A percentile compares a stretch with the other conserved stretches of the same genome.
These are phyloP conservation scores for Apamea monoglypha DNA, from an alignment of 2,888 invertebrate species.

Conservation along the genomic window DNA sequence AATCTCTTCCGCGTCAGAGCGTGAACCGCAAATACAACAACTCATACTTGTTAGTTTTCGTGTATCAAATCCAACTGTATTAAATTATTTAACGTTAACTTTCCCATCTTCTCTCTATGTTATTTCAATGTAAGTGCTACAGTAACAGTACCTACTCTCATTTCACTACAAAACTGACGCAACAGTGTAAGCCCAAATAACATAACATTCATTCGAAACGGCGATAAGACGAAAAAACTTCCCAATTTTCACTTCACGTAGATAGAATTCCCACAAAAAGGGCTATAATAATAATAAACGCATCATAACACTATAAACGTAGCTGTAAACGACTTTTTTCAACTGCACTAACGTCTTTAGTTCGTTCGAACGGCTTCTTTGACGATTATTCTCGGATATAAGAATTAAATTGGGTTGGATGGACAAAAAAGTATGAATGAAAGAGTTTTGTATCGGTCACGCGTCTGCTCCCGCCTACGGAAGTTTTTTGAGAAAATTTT, in stretches of 20 bases:
- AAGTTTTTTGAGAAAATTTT: constrained; percentile 17
- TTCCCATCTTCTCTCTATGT: background rate
- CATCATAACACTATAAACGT: constrained; percentile 78
- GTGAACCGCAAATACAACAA: background rate
- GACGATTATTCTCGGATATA: constrained; percentile 85
- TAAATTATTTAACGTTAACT: background rate
- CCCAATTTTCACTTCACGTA: constrained; percentile 62
- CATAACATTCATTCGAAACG: constrained; percentile 59
- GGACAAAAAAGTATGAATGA: constrained; percentile 81
- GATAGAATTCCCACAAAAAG: constrained; percentile 67
- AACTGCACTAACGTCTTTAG: constrained; percentile 66
- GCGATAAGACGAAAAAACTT: constrained; percentile 58
- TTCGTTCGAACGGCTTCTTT: constrained; percentile 80
- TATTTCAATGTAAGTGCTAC: background rate
- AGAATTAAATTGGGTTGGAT: constrained; percentile 83
- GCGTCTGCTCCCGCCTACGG: constrained; percentile 31
- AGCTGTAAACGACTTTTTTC: constrained; percentile 79
- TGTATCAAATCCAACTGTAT: background rate
- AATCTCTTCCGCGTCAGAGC: background rate
- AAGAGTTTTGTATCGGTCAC: constrained; percentile 51
- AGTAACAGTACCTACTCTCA: constrained; percentile 26
- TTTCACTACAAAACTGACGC: constrained; percentile 56
- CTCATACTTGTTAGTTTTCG: background rate
- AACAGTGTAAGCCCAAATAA: constrained; percentile 53
- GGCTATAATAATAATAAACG: constrained; percentile 72